Conservation (phyloP, 92 coral and sea anemone genomes). For the Nematostella vectensis region DNA sequence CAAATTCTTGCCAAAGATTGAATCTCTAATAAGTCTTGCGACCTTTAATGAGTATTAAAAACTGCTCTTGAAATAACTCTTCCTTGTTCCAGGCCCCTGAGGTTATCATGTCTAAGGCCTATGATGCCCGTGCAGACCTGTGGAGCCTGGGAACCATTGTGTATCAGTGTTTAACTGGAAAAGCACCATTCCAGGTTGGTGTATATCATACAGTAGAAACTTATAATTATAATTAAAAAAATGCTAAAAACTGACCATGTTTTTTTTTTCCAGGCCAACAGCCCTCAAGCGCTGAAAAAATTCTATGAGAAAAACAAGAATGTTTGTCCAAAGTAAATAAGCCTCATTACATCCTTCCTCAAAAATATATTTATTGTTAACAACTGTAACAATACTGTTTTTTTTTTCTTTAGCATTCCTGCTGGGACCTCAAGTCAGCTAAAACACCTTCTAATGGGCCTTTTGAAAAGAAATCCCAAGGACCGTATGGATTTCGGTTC, state of each 20-base stretch:
- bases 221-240: too few species aligned
- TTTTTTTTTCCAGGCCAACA: slow-evolving; percentile 56
- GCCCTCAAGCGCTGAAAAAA: slow-evolving; percentile 90
- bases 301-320: slow-evolving; percentile 87
- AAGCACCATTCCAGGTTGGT: slow-evolving; percentile 92
- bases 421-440: slow-evolving; percentile 73
- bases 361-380: not conserved
- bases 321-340: slow-evolving; percentile 75
- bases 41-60: too few species aligned
- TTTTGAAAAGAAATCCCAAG: slow-evolving; percentile 75
- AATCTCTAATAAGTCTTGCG: too few species aligned
- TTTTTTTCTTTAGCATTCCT: slow-evolving; percentile 56
- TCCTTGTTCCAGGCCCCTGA: slow-evolving; percentile 73
- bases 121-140: slow-evolving; percentile 98
- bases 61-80: too few species aligned
- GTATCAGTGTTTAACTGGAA: slow-evolving; percentile 94
- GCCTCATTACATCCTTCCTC: not conserved
- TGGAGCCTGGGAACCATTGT: slow-evolving; percentile 98
- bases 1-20: too few species aligned
- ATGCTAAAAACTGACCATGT: too few species aligned
- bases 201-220: too few species aligned
- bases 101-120: slow-evolving; percentile 93
- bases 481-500: slow-evolving; percentile 93
- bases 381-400: not conserved
- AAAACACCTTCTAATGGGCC: slow-evolving; percentile 60